Evolutionary conservation across 1,140 invertebrate species (phyloP), one percentile per base, ranked within the genome.

Genomic region (Drosophila novamexicana): DNA sequence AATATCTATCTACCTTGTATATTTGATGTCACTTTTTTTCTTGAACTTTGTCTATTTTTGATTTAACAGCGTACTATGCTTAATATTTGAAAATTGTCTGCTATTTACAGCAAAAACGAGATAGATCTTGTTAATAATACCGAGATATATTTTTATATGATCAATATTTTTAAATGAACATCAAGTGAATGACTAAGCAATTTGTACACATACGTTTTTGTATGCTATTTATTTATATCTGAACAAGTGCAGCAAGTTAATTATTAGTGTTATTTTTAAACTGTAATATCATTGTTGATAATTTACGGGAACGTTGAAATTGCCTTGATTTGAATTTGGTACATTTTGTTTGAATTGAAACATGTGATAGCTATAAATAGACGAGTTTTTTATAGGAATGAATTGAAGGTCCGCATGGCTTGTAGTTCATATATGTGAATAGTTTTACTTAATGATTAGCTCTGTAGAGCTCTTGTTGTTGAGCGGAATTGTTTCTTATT

Each of bases 201-300:
- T 66, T 66, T 64, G 10, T 29, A 1, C 6, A 22, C 22, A 40
- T 63, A 12, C 39, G 18, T n/a, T 52, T 52, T 50, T 63, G 8
- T 10, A 39, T 12, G 16, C 8, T 8, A 40, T 50, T 59, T 59
- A 47, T 59, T 59, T 45, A 32, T 18, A 16, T 42, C 44, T 34
- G 9, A 29, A 63, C 47, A 40, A 40, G 47, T 63, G 61, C 29
- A 54, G 29, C 62, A 37, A 1, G 7, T 29, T 49, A 6, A 7
- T 29, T n/a, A 8, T 36, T 44, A 8, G 10, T 10, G 36, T 4
- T 29, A 36, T 47, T 52, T 8, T 12, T 45, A 29, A n/a, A 32
- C 14, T 2, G 16, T 29, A 45, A 45, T 56, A 56, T 47, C 14
- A 16, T 66, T 66, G 40, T 14, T 54, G 52, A 50, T 29, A 52